Evolutionary conservation across 2,888 invertebrate species (phyloP).

Genomic region (Noctua janthe): DNA sequence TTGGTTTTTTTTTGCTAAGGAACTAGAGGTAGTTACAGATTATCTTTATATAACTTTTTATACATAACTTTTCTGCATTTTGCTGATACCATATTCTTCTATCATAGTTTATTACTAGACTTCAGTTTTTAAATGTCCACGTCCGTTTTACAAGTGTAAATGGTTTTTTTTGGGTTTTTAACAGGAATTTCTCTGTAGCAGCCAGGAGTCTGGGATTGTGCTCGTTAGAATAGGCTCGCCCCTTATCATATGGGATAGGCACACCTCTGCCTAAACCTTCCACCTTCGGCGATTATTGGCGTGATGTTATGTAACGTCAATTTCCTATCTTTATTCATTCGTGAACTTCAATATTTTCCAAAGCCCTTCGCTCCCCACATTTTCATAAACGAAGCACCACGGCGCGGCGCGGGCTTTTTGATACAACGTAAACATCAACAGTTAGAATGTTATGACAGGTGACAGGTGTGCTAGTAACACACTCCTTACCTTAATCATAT

Average conservation of each 20-base stretch:
- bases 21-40: not conserved
- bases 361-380: slow-evolving; percentile 17
- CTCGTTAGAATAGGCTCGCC: not conserved
- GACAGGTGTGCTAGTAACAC: slow-evolving; percentile 38
- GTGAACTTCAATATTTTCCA: slow-evolving; percentile 15
- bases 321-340: not conserved
- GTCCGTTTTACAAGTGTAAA: not conserved
- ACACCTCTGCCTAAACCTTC: no score
- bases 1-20: not conserved
- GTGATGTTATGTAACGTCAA: not conserved
- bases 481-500: slow-evolving; percentile 30
- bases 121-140: not conserved
- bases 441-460: slow-evolving; percentile 48
- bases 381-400: slow-evolving; percentile 40
- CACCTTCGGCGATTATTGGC: not conserved
- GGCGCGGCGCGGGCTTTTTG: slow-evolving; percentile 16
- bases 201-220: not conserved
- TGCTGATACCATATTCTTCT: not conserved
- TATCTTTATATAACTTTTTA: no score
- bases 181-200: not conserved
- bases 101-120: not conserved
- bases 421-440: slow-evolving; percentile 47
- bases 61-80: not conserved
- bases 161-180: not conserved
- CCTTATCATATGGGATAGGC: not conserved